Evolutionary conservation across 2,888 invertebrate species (phyloP).

Genomic region (Nasonia oneida): DNA sequence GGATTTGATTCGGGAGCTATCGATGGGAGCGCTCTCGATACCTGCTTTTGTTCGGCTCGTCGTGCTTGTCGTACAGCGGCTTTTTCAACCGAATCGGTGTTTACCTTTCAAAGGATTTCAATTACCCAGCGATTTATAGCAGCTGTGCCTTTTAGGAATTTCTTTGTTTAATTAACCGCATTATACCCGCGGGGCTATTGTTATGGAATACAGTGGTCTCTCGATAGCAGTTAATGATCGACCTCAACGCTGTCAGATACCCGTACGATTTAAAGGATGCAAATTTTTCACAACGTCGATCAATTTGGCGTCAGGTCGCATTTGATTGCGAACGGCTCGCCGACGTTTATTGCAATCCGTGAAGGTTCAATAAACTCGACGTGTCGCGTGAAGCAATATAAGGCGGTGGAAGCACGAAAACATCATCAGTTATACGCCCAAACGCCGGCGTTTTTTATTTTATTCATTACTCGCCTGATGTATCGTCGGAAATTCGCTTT

Average conservation of each 20-base stretch:
- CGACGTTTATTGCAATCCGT: not conserved
- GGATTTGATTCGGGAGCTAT: conserved; percentile 6
- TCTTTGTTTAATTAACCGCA: not conserved
- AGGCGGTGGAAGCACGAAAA: not conserved
- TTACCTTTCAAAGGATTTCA: conserved; percentile 10
- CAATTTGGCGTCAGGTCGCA: no score
- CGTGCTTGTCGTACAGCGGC: not conserved
- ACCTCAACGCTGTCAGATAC: not conserved
- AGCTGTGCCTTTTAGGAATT: not conserved
- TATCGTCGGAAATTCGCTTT: conserved; percentile 47
- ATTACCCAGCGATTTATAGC: not conserved
- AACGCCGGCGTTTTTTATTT: conserved; percentile 19
- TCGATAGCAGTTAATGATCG: not conserved
- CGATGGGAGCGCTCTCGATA: not conserved
- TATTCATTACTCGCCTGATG: not conserved
- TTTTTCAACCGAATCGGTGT: not conserved
- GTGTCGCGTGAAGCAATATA: not conserved
- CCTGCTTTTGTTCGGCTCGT: not conserved
- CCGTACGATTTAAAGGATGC: not conserved
- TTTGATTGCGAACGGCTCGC: not conserved
- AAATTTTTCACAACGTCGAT: not conserved
- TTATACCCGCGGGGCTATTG: not conserved
- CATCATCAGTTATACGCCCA: not conserved
- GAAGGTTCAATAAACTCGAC: not conserved
- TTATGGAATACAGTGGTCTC: not conserved